Base-by-base conservation (phyloP, 1,140 invertebrate species). In the Drosophila repleta region DNA sequence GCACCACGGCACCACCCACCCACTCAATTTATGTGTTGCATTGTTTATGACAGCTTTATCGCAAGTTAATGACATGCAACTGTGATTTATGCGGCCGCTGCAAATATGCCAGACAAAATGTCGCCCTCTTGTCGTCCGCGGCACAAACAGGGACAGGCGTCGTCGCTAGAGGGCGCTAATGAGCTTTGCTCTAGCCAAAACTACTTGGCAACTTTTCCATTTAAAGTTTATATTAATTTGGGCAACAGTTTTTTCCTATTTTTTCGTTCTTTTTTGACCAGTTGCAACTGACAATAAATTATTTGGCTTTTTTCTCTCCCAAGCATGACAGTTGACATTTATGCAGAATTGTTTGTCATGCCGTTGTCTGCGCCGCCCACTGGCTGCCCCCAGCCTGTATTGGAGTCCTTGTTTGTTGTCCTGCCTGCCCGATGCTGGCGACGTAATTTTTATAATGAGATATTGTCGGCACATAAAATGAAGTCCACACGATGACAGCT, bases 371-470 rank as follows among this genome's bases (percentile, higher is more conserved):
- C 63, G 53, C 52, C 29, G 29, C 29, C 29, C 29, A 29, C 6
- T 29, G n/a, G n/a, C n/a, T n/a, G n/a, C n/a, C n/a, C n/a, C 32
- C 35, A 24, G 11, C 18, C 37, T 21, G 53, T 43, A 24, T 26
- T 58, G 39, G 15, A 48, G 52, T 65, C 62, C 64, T 71, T 53
- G 70, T 69, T 72, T 67, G 48, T 55, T 53, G 56, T 72, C 39
- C 55, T 57, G 62, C 26, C 45, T 29, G 49, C 39, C 20, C 15
- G 20, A 7, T 74, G 41, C 55, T 77, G 70, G 57, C 53, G 71
- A 68, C 77, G 71, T 88, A 88, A 83, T 88, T 88, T 88, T 88
- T 88, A 88, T 88, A 88, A 88, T 88, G 83, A 88, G 83, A 88
- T 88, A 88, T 88, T 88, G 83, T 88, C 83, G 78, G 83, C 83